A percentile compares a stretch with the other conserved stretches of the same genome.
Conservation (phyloP, 2,888 invertebrate genomes). For the Portevinia maculata region DNA sequence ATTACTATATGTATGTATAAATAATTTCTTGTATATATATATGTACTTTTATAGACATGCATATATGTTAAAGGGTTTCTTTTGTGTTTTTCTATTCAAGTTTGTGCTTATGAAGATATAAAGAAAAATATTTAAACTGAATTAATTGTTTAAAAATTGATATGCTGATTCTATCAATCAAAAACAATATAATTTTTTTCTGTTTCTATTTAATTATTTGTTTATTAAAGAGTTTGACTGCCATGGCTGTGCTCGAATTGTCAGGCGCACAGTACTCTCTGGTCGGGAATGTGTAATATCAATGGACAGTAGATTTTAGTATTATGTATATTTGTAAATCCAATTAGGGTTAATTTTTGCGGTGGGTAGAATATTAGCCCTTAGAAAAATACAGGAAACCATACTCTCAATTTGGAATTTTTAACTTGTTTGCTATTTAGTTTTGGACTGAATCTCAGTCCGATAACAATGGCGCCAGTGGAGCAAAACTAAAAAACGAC, state of each 20-base stretch:
- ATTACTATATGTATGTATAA: slow-evolving; percentile 76
- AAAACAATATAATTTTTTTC: slow-evolving; percentile 75
- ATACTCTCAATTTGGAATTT: neutral
- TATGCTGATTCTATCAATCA: slow-evolving; percentile 82
- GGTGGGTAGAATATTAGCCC: neutral
- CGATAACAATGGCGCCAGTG: slow-evolving; percentile 43
- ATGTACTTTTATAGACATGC: slow-evolving; percentile 69
- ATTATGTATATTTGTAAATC: slow-evolving; percentile 66
- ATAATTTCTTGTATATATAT: slow-evolving; percentile 53
- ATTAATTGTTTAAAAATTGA: slow-evolving; percentile 79
- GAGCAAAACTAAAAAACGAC: slow-evolving; percentile 57
- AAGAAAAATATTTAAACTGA: slow-evolving; percentile 70
- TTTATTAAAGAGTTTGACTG: slow-evolving; percentile 62
- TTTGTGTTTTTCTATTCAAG: slow-evolving; percentile 55
- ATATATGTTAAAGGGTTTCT: no score
- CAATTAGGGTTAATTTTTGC: slow-evolving; percentile 59
- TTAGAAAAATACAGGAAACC: slow-evolving; percentile 36
- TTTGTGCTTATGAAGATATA: slow-evolving; percentile 69
- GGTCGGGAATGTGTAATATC: slow-evolving; percentile 72
- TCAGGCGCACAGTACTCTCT: slow-evolving; percentile 24
- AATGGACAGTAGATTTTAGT: slow-evolving; percentile 70
- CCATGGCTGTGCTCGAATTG: slow-evolving; percentile 39
- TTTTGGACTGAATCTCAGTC: slow-evolving; percentile 1
- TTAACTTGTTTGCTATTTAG: neutral
- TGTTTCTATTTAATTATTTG: slow-evolving; percentile 41